Evolutionary conservation across 2,797 vertebrate genomes (phyloP).

Genomic region (Tarsius wallacei): DNA sequence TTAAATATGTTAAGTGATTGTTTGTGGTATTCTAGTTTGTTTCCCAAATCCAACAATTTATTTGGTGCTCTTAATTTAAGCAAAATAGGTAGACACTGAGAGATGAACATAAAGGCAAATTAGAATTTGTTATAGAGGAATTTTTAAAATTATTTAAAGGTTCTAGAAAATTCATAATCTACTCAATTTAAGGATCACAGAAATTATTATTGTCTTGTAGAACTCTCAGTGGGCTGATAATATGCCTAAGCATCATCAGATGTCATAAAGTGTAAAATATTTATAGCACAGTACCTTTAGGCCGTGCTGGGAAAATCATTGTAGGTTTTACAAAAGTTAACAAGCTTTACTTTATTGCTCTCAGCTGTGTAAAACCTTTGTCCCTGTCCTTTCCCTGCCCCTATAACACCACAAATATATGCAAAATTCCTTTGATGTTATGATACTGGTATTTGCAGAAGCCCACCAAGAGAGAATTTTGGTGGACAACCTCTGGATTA

Average conservation of each 20-base stretch:
- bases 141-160: not conserved
- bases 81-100: not conserved
- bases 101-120: not conserved
- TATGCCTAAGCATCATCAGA: not conserved
- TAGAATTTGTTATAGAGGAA: not conserved
- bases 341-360: conserved; percentile 14
- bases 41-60: not conserved
- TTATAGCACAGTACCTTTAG: not conserved
- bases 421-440: not conserved
- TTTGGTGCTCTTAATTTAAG: not conserved
- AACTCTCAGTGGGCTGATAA: not conserved
- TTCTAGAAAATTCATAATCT: not conserved
- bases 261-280: not conserved
- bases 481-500: not conserved
- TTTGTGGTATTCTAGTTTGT: not conserved
- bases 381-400: not conserved
- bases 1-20: not conserved
- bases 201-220: not conserved
- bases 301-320: not conserved
- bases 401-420: not conserved
- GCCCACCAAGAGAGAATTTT: not conserved
- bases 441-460: not conserved
- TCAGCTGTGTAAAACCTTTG: conserved; percentile 7
- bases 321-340: conserved; percentile 6
- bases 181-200: not conserved